phyloP scores from a whole-genome alignment of 2,888 invertebrate species.

The Cheilosia urbana region DNA sequence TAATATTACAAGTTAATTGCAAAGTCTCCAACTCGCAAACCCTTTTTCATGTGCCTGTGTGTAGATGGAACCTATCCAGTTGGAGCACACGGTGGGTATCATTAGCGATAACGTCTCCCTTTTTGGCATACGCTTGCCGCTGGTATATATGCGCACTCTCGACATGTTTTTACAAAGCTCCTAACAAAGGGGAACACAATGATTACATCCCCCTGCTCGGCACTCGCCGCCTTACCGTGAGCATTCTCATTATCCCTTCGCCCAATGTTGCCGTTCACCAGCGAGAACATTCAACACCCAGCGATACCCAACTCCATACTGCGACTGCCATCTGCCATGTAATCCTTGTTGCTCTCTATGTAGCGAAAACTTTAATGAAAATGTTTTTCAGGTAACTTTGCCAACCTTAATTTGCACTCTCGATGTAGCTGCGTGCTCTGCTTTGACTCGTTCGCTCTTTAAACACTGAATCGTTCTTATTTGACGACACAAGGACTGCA shows the following conservation, averaged over 20 bases:
- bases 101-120: slow-evolving; percentile 69
- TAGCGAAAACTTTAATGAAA: slow-evolving; percentile 69
- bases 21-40: slow-evolving; percentile 67
- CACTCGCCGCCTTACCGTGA: slow-evolving; percentile 21
- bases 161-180: slow-evolving; percentile 55
- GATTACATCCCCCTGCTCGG: slow-evolving; percentile 40
- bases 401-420: slow-evolving; percentile 65
- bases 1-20: slow-evolving; percentile 75
- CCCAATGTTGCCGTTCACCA: not conserved
- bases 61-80: slow-evolving; percentile 60
- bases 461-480: slow-evolving; percentile 46
- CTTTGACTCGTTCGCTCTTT: slow-evolving; percentile 45
- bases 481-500: slow-evolving; percentile 16
- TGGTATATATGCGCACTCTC: slow-evolving; percentile 10
- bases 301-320: slow-evolving; percentile 32
- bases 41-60: slow-evolving; percentile 26
- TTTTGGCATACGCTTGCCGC: slow-evolving; percentile 39
- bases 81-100: slow-evolving; percentile 53
- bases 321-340: slow-evolving; percentile 42
- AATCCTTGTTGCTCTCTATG: slow-evolving; percentile 64
- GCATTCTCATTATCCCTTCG: slow-evolving; percentile 20
- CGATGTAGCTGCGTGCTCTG: slow-evolving; percentile 28
- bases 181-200: slow-evolving; percentile 67
- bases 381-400: slow-evolving; percentile 75
- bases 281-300: slow-evolving; percentile 57